phyloP scores from a whole-genome alignment of 92 coral and sea anemone genomes.

The Phenganax stokvisi region DNA sequence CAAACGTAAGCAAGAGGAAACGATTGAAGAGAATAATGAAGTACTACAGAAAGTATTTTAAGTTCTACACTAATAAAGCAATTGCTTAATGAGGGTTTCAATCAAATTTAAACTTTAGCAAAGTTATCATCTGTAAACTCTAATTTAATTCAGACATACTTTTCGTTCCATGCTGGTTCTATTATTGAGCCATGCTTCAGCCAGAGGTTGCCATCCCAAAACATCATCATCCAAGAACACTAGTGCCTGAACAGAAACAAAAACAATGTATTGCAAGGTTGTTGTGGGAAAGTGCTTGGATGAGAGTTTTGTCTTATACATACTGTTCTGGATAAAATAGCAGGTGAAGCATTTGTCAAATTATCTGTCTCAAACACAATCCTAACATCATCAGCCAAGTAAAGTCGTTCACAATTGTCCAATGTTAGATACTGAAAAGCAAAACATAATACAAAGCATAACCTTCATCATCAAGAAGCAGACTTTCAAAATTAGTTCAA shows the following conservation, averaged over 20 bases:
- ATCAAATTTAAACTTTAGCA: too few relatives aligned
- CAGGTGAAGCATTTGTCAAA: constrained; percentile 79
- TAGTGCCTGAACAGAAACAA: constrained; percentile 57
- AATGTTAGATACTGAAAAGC: constrained; percentile 73
- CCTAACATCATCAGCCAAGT: constrained; percentile 76
- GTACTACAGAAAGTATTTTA: too few relatives aligned
- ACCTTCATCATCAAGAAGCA: too few relatives aligned
- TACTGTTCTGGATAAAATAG: constrained; percentile 90
- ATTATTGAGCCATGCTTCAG: constrained; percentile 89
- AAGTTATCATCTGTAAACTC: neutral
- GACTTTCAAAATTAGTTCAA: neutral
- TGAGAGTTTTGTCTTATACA: constrained; percentile 21
- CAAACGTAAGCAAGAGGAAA: neutral
- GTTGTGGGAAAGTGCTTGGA: neutral
- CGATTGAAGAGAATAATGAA: neutral
- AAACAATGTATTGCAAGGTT: too few relatives aligned
- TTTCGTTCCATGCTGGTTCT: constrained; percentile 74
- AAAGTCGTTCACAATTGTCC: constrained; percentile 73
- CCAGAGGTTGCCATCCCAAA: constrained; percentile 89
- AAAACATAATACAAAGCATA: neutral
- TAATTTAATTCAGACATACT: constrained; percentile 37
- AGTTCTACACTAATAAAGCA: too few relatives aligned
- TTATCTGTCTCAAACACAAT: constrained; percentile 90
- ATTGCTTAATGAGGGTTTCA: too few relatives aligned
- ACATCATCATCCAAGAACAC: constrained; percentile 86